Evolutionary conservation across 2,797 vertebrate species (phyloP).

Genomic region (Cryptoprocta ferox): DNA sequence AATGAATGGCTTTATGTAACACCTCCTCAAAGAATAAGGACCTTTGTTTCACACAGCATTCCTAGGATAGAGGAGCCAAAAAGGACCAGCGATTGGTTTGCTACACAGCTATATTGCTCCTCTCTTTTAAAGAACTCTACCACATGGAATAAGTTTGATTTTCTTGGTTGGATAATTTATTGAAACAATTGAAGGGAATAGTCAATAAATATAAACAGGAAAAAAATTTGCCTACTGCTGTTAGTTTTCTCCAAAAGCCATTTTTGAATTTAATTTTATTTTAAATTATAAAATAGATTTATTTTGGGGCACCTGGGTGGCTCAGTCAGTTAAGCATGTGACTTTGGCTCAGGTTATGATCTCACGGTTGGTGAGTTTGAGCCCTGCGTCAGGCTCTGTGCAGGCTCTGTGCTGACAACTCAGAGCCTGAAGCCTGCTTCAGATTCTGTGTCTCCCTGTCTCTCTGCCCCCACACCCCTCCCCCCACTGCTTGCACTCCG

Average conservation of each 20-base stretch:
- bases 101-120: neutral
- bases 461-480: no score
- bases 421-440: no score
- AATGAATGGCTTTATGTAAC: neutral
- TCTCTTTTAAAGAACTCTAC: neutral
- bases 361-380: no score
- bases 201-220: neutral
- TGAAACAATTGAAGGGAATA: neutral
- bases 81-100: neutral
- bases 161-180: neutral
- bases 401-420: no score
- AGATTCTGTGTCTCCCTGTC: no score
- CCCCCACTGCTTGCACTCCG: no score
- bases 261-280: neutral
- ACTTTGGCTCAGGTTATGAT: no score
- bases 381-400: no score
- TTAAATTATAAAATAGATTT: constrained; percentile 12
- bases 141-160: neutral
- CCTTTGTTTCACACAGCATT: neutral
- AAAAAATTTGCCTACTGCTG: neutral
- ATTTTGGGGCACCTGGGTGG: neutral
- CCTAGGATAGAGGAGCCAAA: neutral
- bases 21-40: neutral
- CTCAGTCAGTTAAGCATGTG: no score
- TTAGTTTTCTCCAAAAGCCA: neutral